A percentile compares a stretch with the other conserved stretches of the same genome.
These are phyloP conservation scores for Scotopteryx bipunctaria DNA, from an alignment of 2,888 invertebrate species.

Conservation along the genomic window DNA sequence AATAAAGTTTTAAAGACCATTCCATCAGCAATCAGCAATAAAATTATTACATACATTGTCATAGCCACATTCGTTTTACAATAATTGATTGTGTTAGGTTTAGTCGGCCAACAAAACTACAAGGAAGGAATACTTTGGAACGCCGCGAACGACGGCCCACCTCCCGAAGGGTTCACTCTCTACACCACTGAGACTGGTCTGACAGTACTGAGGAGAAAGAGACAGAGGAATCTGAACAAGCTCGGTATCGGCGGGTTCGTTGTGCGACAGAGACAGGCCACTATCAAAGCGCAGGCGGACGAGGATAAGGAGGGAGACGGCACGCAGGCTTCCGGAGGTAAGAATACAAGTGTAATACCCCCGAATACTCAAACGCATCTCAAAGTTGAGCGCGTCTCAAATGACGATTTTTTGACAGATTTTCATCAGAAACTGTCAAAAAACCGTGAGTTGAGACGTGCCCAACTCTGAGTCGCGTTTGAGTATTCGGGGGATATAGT, in stretches of 20 bases:
- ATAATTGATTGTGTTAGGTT: too few relatives aligned
- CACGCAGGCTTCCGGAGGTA: constrained; percentile 61
- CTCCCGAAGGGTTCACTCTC: constrained; percentile 92
- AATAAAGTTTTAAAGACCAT: too few relatives aligned
- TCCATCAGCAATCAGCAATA: too few relatives aligned
- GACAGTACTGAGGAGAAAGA: constrained; percentile 90
- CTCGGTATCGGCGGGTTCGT: constrained; percentile 95
- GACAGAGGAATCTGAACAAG: constrained; percentile 94
- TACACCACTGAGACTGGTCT: constrained; percentile 91
- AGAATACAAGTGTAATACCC: constrained; percentile 28
- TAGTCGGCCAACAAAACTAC: constrained; percentile 58
- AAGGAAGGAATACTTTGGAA: constrained; percentile 94
- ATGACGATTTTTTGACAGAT: too few relatives aligned
- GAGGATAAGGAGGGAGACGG: constrained; percentile 70
- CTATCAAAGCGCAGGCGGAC: constrained; percentile 61
- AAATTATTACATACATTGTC: too few relatives aligned
- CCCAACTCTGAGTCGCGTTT: too few relatives aligned
- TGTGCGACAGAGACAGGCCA: constrained; percentile 86
- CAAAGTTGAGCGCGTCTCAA: too few relatives aligned
- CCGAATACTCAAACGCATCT: too few relatives aligned
- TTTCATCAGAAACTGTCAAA: too few relatives aligned
- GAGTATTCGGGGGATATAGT: too few relatives aligned
- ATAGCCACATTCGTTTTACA: too few relatives aligned
- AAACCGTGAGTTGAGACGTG: too few relatives aligned
- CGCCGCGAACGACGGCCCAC: constrained; percentile 88